Evolutionary conservation across 2,888 invertebrate genomes (phyloP).

Genomic region (Rhamnusium bicolor): DNA sequence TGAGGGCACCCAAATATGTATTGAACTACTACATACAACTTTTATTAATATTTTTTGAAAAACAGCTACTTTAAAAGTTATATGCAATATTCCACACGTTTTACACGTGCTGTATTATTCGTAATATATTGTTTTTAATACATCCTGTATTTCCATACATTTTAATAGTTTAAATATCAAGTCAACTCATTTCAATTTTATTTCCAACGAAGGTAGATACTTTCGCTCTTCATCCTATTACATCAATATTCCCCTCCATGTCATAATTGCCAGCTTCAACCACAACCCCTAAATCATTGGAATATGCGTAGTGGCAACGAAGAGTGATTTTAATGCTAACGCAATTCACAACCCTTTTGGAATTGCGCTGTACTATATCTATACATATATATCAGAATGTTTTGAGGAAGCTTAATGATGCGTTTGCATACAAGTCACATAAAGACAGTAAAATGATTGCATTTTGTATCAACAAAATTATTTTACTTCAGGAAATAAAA

Average conservation of each 20-base stretch:
- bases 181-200: not conserved
- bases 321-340: conserved; percentile 12
- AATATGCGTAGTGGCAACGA: conserved; percentile 1
- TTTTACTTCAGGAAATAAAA: no score
- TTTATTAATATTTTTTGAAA: no score
- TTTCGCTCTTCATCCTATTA: not conserved
- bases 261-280: not conserved
- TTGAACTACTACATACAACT: no score
- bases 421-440: not conserved
- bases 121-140: no score
- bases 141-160: no score
- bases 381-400: conserved; percentile 4
- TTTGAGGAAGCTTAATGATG: conserved; percentile 7
- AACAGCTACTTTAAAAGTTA: no score
- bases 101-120: no score
- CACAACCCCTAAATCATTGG: not conserved
- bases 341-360: not conserved
- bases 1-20: no score
- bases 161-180: no score
- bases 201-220: not conserved
- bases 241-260: not conserved
- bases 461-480: not conserved
- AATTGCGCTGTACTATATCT: conserved; percentile 10
- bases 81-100: no score
- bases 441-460: not conserved